These are phyloP conservation scores for Myrmecophaga tridactyla DNA, from an alignment of 2,113 vertebrate genomes.

Conservation along the genomic window DNA sequence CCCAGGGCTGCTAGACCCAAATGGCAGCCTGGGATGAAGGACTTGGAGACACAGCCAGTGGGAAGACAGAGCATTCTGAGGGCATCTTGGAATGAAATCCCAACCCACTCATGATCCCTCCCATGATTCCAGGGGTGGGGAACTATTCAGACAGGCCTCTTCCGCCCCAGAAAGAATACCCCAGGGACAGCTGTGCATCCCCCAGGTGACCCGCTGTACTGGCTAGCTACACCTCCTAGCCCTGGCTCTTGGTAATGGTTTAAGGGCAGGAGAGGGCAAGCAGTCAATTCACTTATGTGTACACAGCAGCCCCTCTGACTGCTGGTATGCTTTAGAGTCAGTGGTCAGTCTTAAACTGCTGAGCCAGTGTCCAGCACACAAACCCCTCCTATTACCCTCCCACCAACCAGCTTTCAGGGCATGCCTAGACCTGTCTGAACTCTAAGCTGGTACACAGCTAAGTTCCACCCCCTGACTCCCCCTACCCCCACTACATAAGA, in stretches of 20 bases:
- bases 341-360: neutral
- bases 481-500: neutral
- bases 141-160: neutral
- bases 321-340: neutral
- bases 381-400: neutral
- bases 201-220: neutral
- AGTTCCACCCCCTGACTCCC: neutral
- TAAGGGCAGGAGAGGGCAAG: neutral
- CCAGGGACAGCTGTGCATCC: neutral
- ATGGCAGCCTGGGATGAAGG: neutral
- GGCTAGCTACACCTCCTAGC: neutral
- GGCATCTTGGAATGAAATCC: neutral
- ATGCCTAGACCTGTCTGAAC: slow-evolving; percentile 2
- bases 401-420: neutral
- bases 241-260: neutral
- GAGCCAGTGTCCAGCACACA: neutral
- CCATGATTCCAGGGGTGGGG: neutral
- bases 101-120: neutral
- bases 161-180: neutral
- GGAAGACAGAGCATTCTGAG: neutral
- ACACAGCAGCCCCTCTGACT: neutral
- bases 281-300: neutral
- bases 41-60: neutral
- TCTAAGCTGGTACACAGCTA: neutral
- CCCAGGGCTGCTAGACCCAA: neutral